A percentile compares a stretch with the other conserved stretches of the same genome.
Evolutionary conservation across 2,888 invertebrate genomes (phyloP).

Genomic region (Trachelus troglodyta): DNA sequence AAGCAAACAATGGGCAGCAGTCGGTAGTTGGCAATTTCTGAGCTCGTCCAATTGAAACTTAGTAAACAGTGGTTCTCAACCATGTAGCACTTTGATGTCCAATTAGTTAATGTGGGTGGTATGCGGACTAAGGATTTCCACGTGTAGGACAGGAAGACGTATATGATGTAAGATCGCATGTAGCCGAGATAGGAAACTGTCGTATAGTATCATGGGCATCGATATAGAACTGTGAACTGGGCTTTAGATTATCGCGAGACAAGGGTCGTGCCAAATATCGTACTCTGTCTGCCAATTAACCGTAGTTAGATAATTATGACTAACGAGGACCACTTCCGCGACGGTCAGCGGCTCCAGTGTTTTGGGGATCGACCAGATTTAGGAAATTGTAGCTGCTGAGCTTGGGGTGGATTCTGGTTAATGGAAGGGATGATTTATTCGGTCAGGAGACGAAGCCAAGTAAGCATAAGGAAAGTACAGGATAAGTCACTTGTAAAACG

Average conservation of each 20-base stretch:
- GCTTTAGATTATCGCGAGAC: neutral
- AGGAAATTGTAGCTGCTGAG: neutral
- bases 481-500: neutral
- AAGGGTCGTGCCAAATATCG: neutral
- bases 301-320: neutral
- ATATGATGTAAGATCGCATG: neutral
- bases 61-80: conserved; percentile 29
- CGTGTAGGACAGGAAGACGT: conserved; percentile 7
- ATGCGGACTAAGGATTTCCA: conserved; percentile 15
- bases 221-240: neutral
- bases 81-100: conserved; percentile 22
- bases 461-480: neutral
- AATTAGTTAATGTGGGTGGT: conserved; percentile 41
- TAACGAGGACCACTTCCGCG: neutral
- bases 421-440: neutral
- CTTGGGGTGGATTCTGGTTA: neutral
- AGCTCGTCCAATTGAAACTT: conserved; percentile 39
- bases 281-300: neutral
- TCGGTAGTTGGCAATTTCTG: conserved; percentile 17
- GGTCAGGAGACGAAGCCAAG: neutral
- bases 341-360: neutral
- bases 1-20: conserved; percentile 9
- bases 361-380: neutral
- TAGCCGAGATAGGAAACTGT: neutral
- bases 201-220: neutral